Evolutionary conservation across 2,113 vertebrate genomes (phyloP).

Genomic region (Malurus cyaneus): DNA sequence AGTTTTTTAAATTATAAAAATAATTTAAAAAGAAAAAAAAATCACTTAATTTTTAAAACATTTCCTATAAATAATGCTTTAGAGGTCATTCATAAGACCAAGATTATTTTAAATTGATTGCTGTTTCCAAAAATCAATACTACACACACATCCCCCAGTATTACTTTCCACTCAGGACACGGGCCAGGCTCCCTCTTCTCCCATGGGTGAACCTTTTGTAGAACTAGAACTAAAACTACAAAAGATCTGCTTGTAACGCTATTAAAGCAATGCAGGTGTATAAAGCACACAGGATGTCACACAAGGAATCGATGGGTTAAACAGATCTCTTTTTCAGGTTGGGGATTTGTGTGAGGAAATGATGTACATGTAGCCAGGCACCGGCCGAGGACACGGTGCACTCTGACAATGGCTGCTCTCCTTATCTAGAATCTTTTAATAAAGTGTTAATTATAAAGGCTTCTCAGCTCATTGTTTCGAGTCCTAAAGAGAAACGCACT

Average conservation of each 20-base stretch:
- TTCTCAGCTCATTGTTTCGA: constrained; percentile 57
- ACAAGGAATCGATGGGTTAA: not conserved
- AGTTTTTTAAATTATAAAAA: not conserved
- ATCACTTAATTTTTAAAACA: not conserved
- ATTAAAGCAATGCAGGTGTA: not conserved
- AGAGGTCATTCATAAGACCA: not conserved
- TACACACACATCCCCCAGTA: not conserved
- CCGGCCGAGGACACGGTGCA: accelerated
- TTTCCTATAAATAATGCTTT: not conserved
- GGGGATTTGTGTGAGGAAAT: constrained; percentile 29
- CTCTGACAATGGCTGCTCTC: constrained; percentile 14
- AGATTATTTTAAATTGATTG: not conserved
- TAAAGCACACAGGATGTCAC: not conserved
- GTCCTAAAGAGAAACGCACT: not conserved
- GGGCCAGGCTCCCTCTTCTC: not conserved
- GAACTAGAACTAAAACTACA: not conserved
- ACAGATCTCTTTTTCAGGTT: not conserved
- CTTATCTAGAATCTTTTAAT: constrained; percentile 42
- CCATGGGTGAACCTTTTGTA: not conserved
- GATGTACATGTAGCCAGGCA: not conserved
- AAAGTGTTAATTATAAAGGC: constrained; percentile 59
- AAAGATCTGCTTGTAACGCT: not conserved
- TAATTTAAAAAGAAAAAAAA: not conserved
- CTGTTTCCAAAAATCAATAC: not conserved
- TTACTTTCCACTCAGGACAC: not conserved